These are phyloP conservation scores for Drosophila baimaii DNA, from an alignment of 1,140 invertebrate species.

Conservation along the genomic window DNA sequence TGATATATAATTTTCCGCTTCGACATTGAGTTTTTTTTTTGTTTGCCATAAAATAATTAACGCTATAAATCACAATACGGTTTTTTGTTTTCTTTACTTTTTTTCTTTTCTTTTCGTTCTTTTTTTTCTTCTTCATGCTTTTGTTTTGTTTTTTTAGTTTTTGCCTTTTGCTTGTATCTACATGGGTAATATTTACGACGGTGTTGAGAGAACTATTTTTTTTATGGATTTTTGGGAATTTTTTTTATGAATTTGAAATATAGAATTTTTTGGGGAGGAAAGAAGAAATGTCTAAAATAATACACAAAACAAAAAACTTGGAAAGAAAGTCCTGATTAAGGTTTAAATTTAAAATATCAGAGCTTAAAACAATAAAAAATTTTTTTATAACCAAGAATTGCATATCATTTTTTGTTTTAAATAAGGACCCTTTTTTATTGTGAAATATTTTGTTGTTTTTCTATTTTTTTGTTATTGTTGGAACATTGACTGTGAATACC, in stretches of 20 bases:
- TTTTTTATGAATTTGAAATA: neutral
- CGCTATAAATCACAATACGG: constrained; percentile 84
- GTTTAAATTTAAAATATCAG: neutral
- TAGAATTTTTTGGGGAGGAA: neutral
- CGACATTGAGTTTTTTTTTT: constrained; percentile 21
- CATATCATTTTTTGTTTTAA: neutral
- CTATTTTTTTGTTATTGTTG: constrained; percentile 7
- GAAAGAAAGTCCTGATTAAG: neutral
- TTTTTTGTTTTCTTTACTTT: constrained; percentile 59
- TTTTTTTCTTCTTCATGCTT: constrained; percentile 38
- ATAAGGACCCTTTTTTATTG: neutral
- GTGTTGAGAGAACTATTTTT: neutral
- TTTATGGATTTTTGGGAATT: neutral
- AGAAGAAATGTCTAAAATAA: neutral
- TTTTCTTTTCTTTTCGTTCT: constrained; percentile 41
- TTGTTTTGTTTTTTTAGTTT: constrained; percentile 30
- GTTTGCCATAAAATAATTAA: constrained; percentile 80
- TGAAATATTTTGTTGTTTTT: neutral
- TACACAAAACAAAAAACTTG: neutral
- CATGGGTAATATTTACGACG: constrained; percentile 2
- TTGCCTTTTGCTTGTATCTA: constrained; percentile 11
- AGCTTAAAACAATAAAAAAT: neutral
- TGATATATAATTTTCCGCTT: constrained; percentile 45
- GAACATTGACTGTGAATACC: constrained; percentile 18
- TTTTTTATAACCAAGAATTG: neutral